Evolutionary conservation across 2,113 vertebrate genomes (phyloP), one percentile per base, ranked within the genome.

Genomic region (Perca schrenkii): DNA sequence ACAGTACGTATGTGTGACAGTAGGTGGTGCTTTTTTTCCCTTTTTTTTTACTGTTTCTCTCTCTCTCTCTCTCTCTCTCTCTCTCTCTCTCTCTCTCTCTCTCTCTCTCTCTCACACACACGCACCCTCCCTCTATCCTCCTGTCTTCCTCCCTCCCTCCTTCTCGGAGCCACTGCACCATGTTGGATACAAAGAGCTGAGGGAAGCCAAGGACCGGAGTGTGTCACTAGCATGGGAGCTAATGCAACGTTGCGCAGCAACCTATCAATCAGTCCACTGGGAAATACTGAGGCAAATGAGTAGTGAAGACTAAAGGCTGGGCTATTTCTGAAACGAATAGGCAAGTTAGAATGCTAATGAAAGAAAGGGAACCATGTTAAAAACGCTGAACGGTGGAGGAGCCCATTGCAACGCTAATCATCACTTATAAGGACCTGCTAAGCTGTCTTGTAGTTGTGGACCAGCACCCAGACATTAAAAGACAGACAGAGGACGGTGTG

Each of bases 161-260:
- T 71, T 89, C 67, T 87, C 22, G 40, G 58, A 92, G 87, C 83
- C 87, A 83, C 84, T 94, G 91, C 94, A 95, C 93, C 94, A 94
- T 94, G 93, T 95, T 93, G 80, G 90, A 93, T 91, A 94, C 93
- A 94, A 94, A 95, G 92, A 91, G 91, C 83, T 71, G 72, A 86
- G 78, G 67, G 89, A 82, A 91, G 88, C 85, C 17, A 74, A 91
- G 89, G 91, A 89, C 89, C 67, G 47, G 74, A 70, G 90, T 57
- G 80, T 92, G 91, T 88, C 94, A 91, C 85, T 91, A 86, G 88
- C 91, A 92, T 85, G 79, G 89, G 83, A 89, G 89, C 88, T 88
- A 91, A 83, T 54, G 80, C 82, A 86, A 82, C 43, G 79, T 86
- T 87, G 87, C 89, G 81, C 85, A 91, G 82, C 72, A 74, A 60